These are phyloP conservation scores for Rhea pennata DNA, from an alignment of 2,113 vertebrate species.

Conservation along the genomic window DNA sequence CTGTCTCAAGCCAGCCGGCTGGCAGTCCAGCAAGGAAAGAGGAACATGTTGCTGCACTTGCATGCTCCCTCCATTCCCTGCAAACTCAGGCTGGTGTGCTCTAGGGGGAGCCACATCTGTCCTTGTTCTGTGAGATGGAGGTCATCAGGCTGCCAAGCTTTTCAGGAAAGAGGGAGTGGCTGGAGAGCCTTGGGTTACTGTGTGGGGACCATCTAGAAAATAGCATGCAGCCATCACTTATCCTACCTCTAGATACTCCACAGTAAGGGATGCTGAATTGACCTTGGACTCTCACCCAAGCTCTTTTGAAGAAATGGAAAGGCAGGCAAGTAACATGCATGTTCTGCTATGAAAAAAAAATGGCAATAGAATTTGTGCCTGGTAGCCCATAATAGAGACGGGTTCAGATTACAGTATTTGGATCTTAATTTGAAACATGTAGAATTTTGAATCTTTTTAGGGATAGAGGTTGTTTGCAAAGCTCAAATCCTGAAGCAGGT, in stretches of 20 bases:
- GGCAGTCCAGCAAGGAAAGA: rapidly evolving
- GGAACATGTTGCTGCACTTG: background rate
- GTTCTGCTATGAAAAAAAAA: background rate
- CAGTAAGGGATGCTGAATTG: background rate
- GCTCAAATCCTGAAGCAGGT: background rate
- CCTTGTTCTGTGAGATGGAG: conserved; percentile 23
- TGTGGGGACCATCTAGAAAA: conserved; percentile 36
- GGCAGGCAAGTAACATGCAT: conserved; percentile 61
- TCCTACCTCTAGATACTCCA: background rate
- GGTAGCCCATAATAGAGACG: background rate
- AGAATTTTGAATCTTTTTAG: background rate
- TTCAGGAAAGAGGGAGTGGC: conserved; percentile 72
- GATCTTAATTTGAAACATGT: background rate
- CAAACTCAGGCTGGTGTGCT: background rate
- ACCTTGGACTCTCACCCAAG: background rate
- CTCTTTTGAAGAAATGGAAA: conserved; percentile 39
- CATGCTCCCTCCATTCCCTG: background rate
- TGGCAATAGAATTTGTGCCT: background rate
- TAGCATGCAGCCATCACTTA: background rate
- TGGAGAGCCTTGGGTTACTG: background rate
- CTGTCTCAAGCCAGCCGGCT: background rate
- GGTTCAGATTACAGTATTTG: background rate
- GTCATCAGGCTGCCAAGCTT: conserved; percentile 33
- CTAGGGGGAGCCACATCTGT: conserved; percentile 37
- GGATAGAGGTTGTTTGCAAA: background rate